A percentile compares a stretch with the other conserved stretches of the same genome.
These are phyloP conservation scores for Siderastrea siderea DNA, from an alignment of 92 coral and sea anemone species.

Conservation along the genomic window DNA sequence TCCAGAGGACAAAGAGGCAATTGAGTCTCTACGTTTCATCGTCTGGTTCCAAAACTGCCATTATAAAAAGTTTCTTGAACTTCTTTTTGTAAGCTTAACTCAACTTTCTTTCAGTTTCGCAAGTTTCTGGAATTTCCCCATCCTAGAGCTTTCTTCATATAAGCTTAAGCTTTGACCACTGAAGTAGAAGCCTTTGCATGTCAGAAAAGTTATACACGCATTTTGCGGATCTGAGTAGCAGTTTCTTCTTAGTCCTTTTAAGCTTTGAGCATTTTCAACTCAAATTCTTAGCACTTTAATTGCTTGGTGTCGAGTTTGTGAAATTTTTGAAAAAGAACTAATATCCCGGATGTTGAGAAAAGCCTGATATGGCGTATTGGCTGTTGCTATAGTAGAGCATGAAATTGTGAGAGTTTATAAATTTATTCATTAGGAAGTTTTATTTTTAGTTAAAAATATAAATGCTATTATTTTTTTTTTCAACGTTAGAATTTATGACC, in stretches of 20 bases:
- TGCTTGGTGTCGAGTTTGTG: neutral
- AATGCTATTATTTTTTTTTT: too few relatives aligned
- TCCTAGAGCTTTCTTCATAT: neutral
- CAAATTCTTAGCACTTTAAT: neutral
- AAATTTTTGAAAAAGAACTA: neutral
- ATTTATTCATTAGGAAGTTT: too few relatives aligned
- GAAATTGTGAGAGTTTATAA: too few relatives aligned
- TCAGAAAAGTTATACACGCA: neutral
- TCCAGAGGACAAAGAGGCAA: conserved; percentile 8
- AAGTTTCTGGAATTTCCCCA: neutral
- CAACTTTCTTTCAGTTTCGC: neutral
- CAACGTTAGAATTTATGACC: too few relatives aligned
- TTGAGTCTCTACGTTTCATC: conserved; percentile 55
- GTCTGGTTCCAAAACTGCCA: conserved; percentile 4
- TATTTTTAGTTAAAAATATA: too few relatives aligned
- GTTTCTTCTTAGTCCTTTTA: neutral
- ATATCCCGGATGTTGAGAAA: conserved; percentile 26
- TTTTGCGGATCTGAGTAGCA: neutral
- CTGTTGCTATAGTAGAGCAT: too few relatives aligned
- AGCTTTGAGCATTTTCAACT: neutral
- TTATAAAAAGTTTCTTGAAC: conserved; percentile 19
- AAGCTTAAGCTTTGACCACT: neutral
- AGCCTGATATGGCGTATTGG: neutral
- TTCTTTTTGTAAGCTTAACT: neutral
- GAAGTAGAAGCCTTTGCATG: neutral